Evolutionary conservation across 2,888 invertebrate species (phyloP).

Genomic region (Drosophila sordidapex): DNA sequence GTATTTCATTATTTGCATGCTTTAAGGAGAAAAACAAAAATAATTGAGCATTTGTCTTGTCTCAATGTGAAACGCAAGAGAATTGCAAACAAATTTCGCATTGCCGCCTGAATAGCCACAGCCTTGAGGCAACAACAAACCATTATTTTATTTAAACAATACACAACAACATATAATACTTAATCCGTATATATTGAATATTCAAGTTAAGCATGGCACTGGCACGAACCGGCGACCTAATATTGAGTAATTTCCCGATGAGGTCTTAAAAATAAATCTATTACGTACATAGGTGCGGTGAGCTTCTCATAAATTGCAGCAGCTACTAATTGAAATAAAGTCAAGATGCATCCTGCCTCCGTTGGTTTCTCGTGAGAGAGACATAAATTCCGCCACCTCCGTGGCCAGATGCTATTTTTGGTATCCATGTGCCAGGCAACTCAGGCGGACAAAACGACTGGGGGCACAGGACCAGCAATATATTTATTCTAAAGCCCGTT

Average conservation of each 20-base stretch:
- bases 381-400: constrained; percentile 74
- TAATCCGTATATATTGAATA: constrained; percentile 38
- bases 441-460: constrained; percentile 10
- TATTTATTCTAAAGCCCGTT: constrained; percentile 73
- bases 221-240: constrained; percentile 41
- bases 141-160: constrained; percentile 42
- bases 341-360: constrained; percentile 57
- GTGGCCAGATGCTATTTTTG: constrained; percentile 55
- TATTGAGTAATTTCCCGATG: constrained; percentile 73
- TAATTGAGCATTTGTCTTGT: constrained; percentile 53
- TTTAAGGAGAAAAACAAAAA: constrained; percentile 32
- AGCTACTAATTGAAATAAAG: constrained; percentile 75
- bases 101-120: constrained; percentile 67
- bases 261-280: constrained; percentile 66
- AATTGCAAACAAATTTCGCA: constrained; percentile 66
- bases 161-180: constrained; percentile 16
- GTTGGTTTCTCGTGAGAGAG: constrained; percentile 38
- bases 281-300: constrained; percentile 46
- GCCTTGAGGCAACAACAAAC: constrained; percentile 60
- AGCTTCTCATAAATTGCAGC: constrained; percentile 66
- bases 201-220: constrained; percentile 34
- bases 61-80: constrained; percentile 40
- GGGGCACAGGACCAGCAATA: constrained; percentile 35
- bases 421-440: constrained; percentile 42
- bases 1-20: constrained; percentile 24